Evolutionary conservation across 2,888 invertebrate genomes (phyloP), one percentile per base, ranked within the genome.

Genomic region (Rotaria sp.): DNA sequence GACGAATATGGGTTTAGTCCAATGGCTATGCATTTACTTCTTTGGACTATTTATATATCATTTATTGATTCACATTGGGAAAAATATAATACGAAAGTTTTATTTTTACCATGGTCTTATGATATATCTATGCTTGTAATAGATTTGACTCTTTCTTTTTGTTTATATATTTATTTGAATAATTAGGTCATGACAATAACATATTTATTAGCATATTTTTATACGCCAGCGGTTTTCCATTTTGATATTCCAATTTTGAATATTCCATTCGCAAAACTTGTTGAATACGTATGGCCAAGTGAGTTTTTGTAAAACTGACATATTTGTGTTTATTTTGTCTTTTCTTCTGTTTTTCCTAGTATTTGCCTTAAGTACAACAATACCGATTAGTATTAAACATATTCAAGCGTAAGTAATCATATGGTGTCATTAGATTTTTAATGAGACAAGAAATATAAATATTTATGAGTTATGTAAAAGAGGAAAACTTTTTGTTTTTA

Each of bases 41-140:
- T 97, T 86, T 95, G 96, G 94, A 96, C 95, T 90, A 95, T 99
- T 85, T 95, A 96, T 91, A 92, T 96, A 87, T 96, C 96, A 90
- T 99, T 99, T 92, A 95, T 96, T 90, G 92, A 96, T 85, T 96
- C 98, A 45, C 99, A 99, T 91, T 99, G 97, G 96, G 99, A 99
- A 92, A 99, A 99, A 90, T 99, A 99, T 93, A 98, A 97, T 91
- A 99, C 99, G 0, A 96, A 92, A 8, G 93, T 96, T 24, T 91
- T 94, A 35, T 99, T 96, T 92, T 93, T 99, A 88, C 98, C 99
- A 0, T 99, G 99, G 99, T 96, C 96, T 85, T 99, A 99, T 91
- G 99, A 99, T 92, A 94, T 96, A 88, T 96, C 97, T 88, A 97
- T 98, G 95, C 45, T 86, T 15, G 86, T 85, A 57, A 59, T 80